phyloP scores from a whole-genome alignment of 2,888 invertebrate genomes.

The Mesodorylaimus sp. region DNA sequence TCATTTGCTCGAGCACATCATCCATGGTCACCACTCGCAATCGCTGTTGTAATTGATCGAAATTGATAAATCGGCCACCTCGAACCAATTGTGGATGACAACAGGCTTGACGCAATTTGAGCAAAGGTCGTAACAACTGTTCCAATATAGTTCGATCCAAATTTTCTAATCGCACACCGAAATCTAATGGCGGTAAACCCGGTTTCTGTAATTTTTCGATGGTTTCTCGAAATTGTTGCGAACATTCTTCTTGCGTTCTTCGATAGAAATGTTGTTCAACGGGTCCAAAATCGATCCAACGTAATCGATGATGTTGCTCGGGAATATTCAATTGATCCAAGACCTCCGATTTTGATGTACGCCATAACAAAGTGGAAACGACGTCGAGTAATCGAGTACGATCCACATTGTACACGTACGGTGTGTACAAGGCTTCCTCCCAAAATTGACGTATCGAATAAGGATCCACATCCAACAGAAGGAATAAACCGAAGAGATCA shows the following conservation, averaged over 20 bases:
- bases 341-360: slow-evolving; percentile 49
- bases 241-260: slow-evolving; percentile 42
- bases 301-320: slow-evolving; percentile 41
- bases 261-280: slow-evolving; percentile 54
- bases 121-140: slow-evolving; percentile 45
- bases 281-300: slow-evolving; percentile 48
- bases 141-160: slow-evolving; percentile 36
- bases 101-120: slow-evolving; percentile 50
- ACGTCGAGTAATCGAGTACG: slow-evolving; percentile 38
- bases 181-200: too few species aligned
- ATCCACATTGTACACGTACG: slow-evolving; percentile 37
- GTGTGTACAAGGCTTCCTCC: slow-evolving; percentile 38
- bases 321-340: slow-evolving; percentile 46
- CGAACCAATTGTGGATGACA: slow-evolving; percentile 47
- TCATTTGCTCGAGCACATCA: slow-evolving; percentile 47
- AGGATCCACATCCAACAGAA: slow-evolving; percentile 44
- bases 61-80: slow-evolving; percentile 17
- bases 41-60: too few species aligned
- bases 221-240: too few species aligned
- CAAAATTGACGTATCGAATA: slow-evolving; percentile 39
- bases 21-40: slow-evolving; percentile 43
- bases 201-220: slow-evolving; percentile 30
- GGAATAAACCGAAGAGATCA: slow-evolving; percentile 43
- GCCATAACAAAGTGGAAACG: slow-evolving; percentile 46
- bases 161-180: slow-evolving; percentile 24